A percentile compares a stretch with the other conserved stretches of the same genome.
Evolutionary conservation across 1,140 invertebrate species (phyloP).

Genomic region (Sinella curviseta): DNA sequence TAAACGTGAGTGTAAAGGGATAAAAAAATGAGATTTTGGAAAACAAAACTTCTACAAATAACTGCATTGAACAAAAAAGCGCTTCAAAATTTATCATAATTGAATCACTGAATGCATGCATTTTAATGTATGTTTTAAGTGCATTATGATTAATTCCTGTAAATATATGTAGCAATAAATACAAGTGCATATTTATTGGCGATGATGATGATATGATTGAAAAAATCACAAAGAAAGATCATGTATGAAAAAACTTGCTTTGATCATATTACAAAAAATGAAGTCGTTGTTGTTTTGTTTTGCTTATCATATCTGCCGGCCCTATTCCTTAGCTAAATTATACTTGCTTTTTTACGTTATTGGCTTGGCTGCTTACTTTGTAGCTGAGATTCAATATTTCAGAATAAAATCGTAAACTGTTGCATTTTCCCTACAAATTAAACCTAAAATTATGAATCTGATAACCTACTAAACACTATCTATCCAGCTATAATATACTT

Average conservation of each 20-base stretch:
- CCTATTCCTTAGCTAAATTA: no score
- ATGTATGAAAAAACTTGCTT: not conserved
- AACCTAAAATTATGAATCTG: not conserved
- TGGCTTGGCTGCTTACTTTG: slow-evolving; percentile 12
- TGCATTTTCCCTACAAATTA: not conserved
- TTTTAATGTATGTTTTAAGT: no score
- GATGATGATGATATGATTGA: not conserved
- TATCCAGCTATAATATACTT: not conserved
- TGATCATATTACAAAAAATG: not conserved
- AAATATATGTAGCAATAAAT: no score
- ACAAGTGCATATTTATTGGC: not conserved
- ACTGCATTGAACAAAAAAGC: slow-evolving; percentile 1
- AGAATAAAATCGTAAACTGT: not conserved
- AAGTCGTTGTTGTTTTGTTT: not conserved
- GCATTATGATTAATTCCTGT: not conserved
- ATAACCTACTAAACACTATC: not conserved
- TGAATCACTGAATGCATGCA: not conserved
- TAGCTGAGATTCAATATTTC: slow-evolving; percentile 8
- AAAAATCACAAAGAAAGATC: not conserved
- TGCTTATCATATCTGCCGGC: no score
- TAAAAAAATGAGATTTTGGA: not conserved
- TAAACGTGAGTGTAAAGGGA: not conserved
- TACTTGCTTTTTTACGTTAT: not conserved
- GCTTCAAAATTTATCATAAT: not conserved
- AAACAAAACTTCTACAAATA: not conserved